phyloP scores from a whole-genome alignment of 2,888 invertebrate genomes.

The Mellilla xanthometata region DNA sequence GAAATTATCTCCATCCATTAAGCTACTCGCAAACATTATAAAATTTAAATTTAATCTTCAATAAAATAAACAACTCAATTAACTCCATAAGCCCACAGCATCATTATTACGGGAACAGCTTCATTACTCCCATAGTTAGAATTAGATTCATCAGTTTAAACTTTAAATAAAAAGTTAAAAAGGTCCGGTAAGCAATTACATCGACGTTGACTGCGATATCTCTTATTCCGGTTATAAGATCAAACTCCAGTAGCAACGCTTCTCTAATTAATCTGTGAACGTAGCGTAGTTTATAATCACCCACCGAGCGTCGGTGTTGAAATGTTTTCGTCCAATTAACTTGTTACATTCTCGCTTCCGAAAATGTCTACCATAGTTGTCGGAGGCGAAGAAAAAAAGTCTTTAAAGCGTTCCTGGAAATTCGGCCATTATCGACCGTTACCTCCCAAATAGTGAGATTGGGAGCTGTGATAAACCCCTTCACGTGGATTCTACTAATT shows the following conservation, averaged over 20 bases:
- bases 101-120: conserved; percentile 19
- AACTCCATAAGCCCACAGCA: conserved; percentile 9
- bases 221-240: conserved; percentile 48
- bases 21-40: neutral
- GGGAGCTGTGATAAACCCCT: conserved; percentile 66
- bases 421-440: conserved; percentile 73
- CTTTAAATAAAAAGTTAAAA: conserved; percentile 26
- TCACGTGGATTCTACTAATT: conserved; percentile 77
- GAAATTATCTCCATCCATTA: conserved; percentile 1
- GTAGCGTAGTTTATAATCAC: conserved; percentile 55
- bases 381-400: conserved; percentile 36
- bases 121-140: conserved; percentile 20
- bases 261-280: conserved; percentile 65
- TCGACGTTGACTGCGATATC: conserved; percentile 41
- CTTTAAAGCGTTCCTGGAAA: conserved; percentile 67
- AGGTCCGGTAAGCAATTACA: conserved; percentile 35
- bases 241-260: conserved; percentile 51
- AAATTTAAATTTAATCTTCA: conserved; percentile 1
- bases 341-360: conserved; percentile 80
- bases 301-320: conserved; percentile 58
- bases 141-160: conserved; percentile 28
- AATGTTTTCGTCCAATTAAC: conserved; percentile 78
- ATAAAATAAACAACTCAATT: conserved; percentile 17
- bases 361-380: conserved; percentile 52
- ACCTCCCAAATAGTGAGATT: conserved; percentile 80